Evolutionary conservation across 2,797 vertebrate genomes (phyloP), one percentile per base, ranked within the genome.

Genomic region (Rallus crepitans): DNA sequence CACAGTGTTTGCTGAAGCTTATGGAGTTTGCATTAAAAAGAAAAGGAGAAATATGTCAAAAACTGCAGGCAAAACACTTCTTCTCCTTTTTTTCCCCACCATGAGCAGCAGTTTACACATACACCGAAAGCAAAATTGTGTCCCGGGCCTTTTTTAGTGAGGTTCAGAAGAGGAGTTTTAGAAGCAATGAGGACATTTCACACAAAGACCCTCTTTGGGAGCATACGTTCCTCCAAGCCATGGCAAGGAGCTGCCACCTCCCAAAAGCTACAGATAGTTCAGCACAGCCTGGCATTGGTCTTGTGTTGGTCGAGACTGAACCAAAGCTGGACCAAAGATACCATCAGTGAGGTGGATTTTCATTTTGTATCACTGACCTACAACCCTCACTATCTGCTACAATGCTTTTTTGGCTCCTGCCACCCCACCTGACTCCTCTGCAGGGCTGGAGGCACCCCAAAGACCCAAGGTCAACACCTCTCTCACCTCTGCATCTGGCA

Each of bases 211-310:
- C 11, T 59, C 48, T 57, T 50, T 42, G 61, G 45, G 90, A 71
- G 8, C 0, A 0, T 21, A 19, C 0, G 0, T 57, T 81, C 57
- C 59, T 72, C 65, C 47, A 56, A 89, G 77, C 37, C 59, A 52
- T 2, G 19, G 11, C 61, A 80, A 93, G 72, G 33, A 31, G 21
- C 24, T 82, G 71, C 25, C 56, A 33, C 61, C 33, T 77, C 55
- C 33, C 33, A 42, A 33, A 85, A 63, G 20, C 28, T 24, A 18
- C 28, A 1, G 2, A 28, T 72, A 1, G 24, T 28, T 56, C 39
- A 64, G 42, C 3, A 0, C 20, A 73, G 24, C 31, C 31, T 10
- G 6, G 12, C 1, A 0, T 16, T 85, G 11, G 2, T 68, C 23
- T 80, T 23, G 28, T 4, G 0, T 21, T 11, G 56, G 56, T 70